These are phyloP conservation scores for Perccottus glenii DNA, from an alignment of 2,113 vertebrate species.

Conservation along the genomic window DNA sequence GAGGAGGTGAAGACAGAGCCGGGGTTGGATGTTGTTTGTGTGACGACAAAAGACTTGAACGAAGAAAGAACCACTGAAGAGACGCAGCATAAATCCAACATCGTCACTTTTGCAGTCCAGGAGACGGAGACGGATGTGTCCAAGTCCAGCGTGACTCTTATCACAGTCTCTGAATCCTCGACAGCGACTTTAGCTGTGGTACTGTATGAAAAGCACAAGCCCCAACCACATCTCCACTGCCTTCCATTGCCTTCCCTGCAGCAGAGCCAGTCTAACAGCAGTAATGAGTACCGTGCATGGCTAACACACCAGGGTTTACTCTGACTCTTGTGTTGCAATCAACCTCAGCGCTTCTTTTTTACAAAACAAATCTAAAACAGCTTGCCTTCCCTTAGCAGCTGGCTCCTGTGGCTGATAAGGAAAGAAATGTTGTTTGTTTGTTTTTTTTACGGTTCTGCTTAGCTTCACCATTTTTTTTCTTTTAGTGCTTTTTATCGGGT, in stretches of 20 bases:
- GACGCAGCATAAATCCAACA: slow-evolving; percentile 14
- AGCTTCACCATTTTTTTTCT: slow-evolving; percentile 49
- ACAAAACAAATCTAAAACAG: slow-evolving; percentile 13
- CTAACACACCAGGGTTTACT: slow-evolving; percentile 47
- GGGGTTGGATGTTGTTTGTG: slow-evolving; percentile 14
- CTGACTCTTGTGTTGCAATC: slow-evolving; percentile 33
- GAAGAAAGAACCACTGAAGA: slow-evolving; percentile 15
- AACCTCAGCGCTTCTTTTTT: slow-evolving; percentile 39
- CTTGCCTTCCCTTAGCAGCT: slow-evolving; percentile 42
- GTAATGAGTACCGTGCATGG: slow-evolving; percentile 62
- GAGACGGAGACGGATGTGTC: slow-evolving; percentile 10
- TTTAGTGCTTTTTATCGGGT: slow-evolving; percentile 47
- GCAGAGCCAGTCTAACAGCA: slow-evolving; percentile 48
- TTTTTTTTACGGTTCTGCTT: slow-evolving; percentile 37
- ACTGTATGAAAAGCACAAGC: slow-evolving; percentile 64
- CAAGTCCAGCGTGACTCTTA: slow-evolving; percentile 34
- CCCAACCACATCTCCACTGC: slow-evolving; percentile 37
- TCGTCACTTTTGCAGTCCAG: slow-evolving; percentile 40
- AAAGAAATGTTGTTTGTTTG: slow-evolving; percentile 32
- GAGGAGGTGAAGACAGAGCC: slow-evolving; percentile 41
- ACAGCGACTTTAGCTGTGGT: slow-evolving; percentile 61
- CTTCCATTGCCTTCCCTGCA: slow-evolving; percentile 41
- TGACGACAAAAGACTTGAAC: slow-evolving; percentile 18
- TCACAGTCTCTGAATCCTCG: slow-evolving; percentile 50
- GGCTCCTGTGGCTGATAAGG: slow-evolving; percentile 43